A percentile compares a stretch with the other conserved stretches of the same genome.
phyloP scores from a whole-genome alignment of 2,888 invertebrate genomes.

The Leucophenga montana region DNA sequence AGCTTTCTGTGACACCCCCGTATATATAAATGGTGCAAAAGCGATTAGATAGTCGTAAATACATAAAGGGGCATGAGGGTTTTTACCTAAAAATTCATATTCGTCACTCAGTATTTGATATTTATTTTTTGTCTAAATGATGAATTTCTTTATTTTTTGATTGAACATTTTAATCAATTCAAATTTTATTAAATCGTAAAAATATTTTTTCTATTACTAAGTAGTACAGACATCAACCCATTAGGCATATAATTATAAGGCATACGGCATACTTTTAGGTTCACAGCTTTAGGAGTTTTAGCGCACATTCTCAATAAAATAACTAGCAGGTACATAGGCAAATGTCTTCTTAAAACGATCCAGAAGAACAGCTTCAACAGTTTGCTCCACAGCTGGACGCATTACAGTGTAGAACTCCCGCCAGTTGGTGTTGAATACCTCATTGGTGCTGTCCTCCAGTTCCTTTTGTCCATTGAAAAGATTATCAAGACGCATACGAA shows the following conservation, averaged over 20 bases:
- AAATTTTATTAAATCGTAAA: background rate
- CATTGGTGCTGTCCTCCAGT: conserved; percentile 79
- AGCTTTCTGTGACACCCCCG: too few species aligned
- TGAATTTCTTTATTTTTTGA: too few species aligned
- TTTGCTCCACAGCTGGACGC: conserved; percentile 78
- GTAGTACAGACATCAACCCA: background rate
- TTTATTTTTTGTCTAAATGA: too few species aligned
- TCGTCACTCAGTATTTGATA: too few species aligned
- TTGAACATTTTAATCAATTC: too few species aligned
- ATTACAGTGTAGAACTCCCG: conserved; percentile 79
- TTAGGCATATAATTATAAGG: background rate
- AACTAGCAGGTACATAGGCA: conserved; percentile 79
- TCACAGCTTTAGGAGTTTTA: background rate
- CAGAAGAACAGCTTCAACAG: conserved; percentile 79
- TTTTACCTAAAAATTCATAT: too few species aligned
- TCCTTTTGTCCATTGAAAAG: conserved; percentile 73
- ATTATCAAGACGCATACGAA: conserved; percentile 79
- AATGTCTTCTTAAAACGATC: conserved; percentile 78
- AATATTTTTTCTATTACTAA: background rate
- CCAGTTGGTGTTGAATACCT: conserved; percentile 82
- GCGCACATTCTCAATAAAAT: conserved; percentile 76
- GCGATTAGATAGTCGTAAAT: too few species aligned
- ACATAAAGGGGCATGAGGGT: too few species aligned
- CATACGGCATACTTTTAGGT: conserved; percentile 9
- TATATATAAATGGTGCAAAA: too few species aligned